phyloP scores from a whole-genome alignment of 1,140 invertebrate genomes.

The Trachymyrmex septentrionalis region DNA sequence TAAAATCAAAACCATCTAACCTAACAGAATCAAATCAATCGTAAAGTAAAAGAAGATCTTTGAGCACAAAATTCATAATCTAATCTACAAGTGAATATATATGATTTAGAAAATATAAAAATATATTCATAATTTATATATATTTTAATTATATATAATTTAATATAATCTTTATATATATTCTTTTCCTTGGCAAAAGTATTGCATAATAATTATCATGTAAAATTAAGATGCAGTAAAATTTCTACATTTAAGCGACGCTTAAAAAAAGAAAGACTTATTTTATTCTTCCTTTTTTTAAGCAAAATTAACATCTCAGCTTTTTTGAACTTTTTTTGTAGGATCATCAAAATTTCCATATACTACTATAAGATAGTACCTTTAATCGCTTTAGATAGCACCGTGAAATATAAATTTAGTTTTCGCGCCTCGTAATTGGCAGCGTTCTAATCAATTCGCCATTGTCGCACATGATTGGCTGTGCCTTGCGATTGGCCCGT shows the following conservation, averaged over 20 bases:
- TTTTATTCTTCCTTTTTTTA: background rate
- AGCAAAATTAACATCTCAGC: background rate
- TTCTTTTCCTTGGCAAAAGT: background rate
- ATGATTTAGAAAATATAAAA: background rate
- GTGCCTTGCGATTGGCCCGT: too few relatives aligned
- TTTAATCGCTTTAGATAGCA: too few relatives aligned
- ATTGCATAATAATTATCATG: background rate
- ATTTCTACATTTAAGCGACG: background rate
- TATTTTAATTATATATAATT: too few relatives aligned
- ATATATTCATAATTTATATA: background rate
- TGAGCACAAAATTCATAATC: background rate
- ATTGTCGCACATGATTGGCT: too few relatives aligned
- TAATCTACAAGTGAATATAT: background rate
- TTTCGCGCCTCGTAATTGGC: too few relatives aligned
- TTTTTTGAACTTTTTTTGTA: too few relatives aligned
- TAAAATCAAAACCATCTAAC: background rate
- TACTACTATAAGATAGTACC: too few relatives aligned
- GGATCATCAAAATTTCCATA: too few relatives aligned
- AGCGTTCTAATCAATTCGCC: too few relatives aligned
- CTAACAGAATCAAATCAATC: constrained; percentile 3
- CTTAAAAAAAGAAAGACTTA: too few relatives aligned
- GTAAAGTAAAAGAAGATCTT: background rate
- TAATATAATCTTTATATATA: too few relatives aligned
- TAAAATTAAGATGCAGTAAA: background rate
- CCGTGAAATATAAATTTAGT: too few relatives aligned